Conservation (phyloP, 2,113 vertebrate genomes). For the Callorhinus ursinus region DNA sequence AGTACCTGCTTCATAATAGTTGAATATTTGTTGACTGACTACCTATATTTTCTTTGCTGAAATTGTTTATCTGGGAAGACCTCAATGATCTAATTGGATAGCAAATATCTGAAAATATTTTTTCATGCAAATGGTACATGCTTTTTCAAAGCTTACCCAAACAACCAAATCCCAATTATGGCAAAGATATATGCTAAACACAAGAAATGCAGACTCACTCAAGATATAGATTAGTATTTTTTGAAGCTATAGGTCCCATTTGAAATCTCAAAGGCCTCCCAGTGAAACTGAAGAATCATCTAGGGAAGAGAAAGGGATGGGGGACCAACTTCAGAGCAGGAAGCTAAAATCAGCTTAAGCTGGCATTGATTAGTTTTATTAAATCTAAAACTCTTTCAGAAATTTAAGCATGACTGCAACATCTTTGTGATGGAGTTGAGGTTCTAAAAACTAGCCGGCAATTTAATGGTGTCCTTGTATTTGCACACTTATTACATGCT, state of each 20-base stretch:
- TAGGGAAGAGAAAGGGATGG: not conserved
- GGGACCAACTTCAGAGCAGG: not conserved
- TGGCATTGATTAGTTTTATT: not conserved
- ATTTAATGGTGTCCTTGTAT: not conserved
- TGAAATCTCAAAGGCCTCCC: not conserved
- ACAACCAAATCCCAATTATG: not conserved
- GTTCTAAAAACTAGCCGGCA: not conserved
- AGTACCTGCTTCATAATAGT: not conserved
- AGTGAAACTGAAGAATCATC: not conserved
- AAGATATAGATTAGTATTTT: not conserved
- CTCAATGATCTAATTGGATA: not conserved
- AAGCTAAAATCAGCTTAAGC: not conserved
- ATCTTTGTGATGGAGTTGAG: not conserved
- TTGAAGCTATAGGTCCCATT: not conserved
- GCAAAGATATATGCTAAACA: not conserved
- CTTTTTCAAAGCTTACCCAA: not conserved
- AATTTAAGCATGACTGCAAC: not conserved
- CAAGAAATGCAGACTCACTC: not conserved
- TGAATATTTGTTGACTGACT: slow-evolving; percentile 48
- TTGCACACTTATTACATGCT: not conserved
- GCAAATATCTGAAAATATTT: slow-evolving; percentile 2
- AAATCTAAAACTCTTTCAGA: not conserved
- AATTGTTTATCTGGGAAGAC: slow-evolving; percentile 17
- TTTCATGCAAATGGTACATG: not conserved
- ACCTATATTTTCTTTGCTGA: slow-evolving; percentile 10